phyloP scores from a whole-genome alignment of 2,113 vertebrate genomes.

The Rhinoderma darwinii region DNA sequence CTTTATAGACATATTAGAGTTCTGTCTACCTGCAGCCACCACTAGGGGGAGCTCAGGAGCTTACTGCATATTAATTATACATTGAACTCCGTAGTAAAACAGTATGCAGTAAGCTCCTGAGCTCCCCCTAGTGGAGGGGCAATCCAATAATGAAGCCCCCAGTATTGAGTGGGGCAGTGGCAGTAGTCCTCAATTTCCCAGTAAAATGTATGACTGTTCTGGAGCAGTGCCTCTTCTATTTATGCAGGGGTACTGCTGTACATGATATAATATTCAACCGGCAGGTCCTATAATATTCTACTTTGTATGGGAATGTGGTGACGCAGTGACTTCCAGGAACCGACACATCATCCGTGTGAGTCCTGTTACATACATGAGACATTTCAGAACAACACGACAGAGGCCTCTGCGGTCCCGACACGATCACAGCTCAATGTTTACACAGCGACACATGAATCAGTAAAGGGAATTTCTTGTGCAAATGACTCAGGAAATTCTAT shows the following conservation, averaged over 20 bases:
- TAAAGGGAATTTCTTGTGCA: background rate
- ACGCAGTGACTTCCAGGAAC: background rate
- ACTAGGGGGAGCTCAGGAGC: no score
- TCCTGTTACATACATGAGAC: background rate
- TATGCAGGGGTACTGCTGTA: background rate
- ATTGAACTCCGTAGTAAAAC: no score
- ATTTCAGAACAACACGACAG: background rate
- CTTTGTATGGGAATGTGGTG: background rate
- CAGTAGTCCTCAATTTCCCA: no score
- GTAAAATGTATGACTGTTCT: no score
- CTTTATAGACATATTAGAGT: no score
- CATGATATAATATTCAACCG: background rate
- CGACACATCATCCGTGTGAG: background rate
- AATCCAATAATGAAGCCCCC: no score
- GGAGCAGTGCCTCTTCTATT: no score
- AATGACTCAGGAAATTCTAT: background rate
- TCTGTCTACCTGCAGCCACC: no score
- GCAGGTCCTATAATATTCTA: background rate
- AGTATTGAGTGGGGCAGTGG: no score
- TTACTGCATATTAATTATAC: no score
- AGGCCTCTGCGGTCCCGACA: background rate
- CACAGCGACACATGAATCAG: background rate
- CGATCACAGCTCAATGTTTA: background rate
- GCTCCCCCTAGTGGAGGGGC: no score
- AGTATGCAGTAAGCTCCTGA: no score